These are phyloP conservation scores for Atlantisia rogersi DNA, from an alignment of 2,113 vertebrate species.

Conservation along the genomic window DNA sequence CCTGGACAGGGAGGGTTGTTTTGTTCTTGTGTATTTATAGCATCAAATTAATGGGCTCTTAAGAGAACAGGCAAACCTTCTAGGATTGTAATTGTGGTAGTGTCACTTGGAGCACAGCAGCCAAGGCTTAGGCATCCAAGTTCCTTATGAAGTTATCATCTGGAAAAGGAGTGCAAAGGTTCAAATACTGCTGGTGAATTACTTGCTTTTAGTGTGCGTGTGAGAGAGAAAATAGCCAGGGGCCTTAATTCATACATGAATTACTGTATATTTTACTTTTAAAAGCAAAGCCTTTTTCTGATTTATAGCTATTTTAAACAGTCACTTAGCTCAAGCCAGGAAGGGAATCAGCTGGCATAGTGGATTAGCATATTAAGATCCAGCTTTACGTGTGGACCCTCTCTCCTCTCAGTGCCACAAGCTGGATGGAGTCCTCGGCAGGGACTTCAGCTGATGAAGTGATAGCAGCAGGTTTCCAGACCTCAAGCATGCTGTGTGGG, in stretches of 20 bases:
- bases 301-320: constrained; percentile 71
- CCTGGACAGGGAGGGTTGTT: not conserved
- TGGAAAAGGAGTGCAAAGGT: not conserved
- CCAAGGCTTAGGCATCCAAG: not conserved
- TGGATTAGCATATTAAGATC: constrained; percentile 22
- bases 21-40: not conserved
- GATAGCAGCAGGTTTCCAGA: constrained; percentile 64
- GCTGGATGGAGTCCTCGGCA: constrained; percentile 39
- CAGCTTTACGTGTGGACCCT: not conserved
- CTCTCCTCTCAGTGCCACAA: constrained; percentile 8
- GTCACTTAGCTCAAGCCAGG: constrained; percentile 58
- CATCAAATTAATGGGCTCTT: not conserved
- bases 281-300: constrained; percentile 45
- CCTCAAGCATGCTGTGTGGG: constrained; percentile 38
- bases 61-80: not conserved
- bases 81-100: not conserved
- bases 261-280: constrained; percentile 44
- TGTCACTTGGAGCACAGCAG: not conserved
- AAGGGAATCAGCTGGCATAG: constrained; percentile 59
- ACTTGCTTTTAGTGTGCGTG: not conserved
- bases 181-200: not conserved
- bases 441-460: constrained; percentile 67
- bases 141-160: not conserved
- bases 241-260: constrained; percentile 43
- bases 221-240: constrained; percentile 30